These are phyloP conservation scores for Aptenodytes patagonicus DNA, from an alignment of 2,113 vertebrate genomes.

Conservation along the genomic window DNA sequence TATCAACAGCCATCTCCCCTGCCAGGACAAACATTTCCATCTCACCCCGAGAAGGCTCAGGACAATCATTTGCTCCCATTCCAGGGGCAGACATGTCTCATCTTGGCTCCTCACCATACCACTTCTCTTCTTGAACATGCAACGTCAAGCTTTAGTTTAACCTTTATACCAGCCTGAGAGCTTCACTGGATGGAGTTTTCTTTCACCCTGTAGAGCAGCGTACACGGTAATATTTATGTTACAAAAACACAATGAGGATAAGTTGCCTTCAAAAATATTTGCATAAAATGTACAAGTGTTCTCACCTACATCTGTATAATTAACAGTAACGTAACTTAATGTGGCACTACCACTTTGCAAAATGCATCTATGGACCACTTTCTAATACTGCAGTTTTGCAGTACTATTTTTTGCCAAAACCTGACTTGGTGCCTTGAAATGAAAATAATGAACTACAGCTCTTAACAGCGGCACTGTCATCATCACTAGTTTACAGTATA, in stretches of 20 bases:
- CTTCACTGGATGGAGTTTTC: background rate
- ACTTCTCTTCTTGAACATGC: background rate
- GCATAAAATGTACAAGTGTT: background rate
- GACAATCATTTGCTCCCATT: background rate
- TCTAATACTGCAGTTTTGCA: too few species aligned
- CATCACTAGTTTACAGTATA: background rate
- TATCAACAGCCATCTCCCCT: background rate
- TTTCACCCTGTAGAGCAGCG: background rate
- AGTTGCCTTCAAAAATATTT: background rate
- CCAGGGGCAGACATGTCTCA: background rate
- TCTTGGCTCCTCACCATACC: background rate
- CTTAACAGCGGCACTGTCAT: background rate
- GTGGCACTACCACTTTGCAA: background rate
- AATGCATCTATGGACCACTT: background rate
- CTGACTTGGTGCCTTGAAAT: background rate
- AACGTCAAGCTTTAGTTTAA: background rate
- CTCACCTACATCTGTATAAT: background rate
- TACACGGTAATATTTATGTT: accelerated
- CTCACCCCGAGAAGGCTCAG: background rate
- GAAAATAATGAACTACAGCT: background rate
- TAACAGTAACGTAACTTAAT: background rate
- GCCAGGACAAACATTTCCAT: background rate
- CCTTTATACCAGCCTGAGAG: background rate
- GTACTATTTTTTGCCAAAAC: background rate
- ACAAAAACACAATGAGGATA: background rate